Evolutionary conservation across 2,113 vertebrate species (phyloP).

Genomic region (Centropus unirufus): DNA sequence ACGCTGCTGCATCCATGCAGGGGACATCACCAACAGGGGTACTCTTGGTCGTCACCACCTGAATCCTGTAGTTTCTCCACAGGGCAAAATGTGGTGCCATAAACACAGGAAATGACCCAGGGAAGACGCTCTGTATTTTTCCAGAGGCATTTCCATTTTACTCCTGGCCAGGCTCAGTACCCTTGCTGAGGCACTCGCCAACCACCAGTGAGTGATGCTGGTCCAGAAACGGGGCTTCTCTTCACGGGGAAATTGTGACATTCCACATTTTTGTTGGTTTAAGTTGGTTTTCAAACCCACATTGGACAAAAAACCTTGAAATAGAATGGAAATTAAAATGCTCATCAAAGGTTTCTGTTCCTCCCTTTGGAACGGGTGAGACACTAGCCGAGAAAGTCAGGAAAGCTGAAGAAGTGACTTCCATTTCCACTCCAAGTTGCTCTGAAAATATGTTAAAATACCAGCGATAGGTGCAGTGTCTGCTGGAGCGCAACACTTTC

Average conservation of each 20-base stretch:
- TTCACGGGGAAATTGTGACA: background rate
- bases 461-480: background rate
- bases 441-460: background rate
- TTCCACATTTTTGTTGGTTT: background rate
- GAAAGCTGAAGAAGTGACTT: background rate
- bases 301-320: background rate
- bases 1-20: rapidly evolving
- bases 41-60: rapidly evolving
- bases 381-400: rapidly evolving
- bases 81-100: background rate
- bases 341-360: background rate
- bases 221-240: rapidly evolving
- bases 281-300: background rate
- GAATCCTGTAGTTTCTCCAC: background rate
- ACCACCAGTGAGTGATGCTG: rapidly evolving
- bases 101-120: background rate
- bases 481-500: background rate
- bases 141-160: background rate
- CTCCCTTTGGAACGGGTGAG: background rate
- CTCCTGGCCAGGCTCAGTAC: background rate
- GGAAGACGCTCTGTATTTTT: background rate
- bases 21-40: background rate
- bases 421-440: background rate
- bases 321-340: background rate
- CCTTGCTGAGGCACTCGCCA: rapidly evolving